Evolutionary conservation across 2,113 vertebrate species (phyloP), one percentile per base, ranked within the genome.

Genomic region (Anser brachyrhynchus): DNA sequence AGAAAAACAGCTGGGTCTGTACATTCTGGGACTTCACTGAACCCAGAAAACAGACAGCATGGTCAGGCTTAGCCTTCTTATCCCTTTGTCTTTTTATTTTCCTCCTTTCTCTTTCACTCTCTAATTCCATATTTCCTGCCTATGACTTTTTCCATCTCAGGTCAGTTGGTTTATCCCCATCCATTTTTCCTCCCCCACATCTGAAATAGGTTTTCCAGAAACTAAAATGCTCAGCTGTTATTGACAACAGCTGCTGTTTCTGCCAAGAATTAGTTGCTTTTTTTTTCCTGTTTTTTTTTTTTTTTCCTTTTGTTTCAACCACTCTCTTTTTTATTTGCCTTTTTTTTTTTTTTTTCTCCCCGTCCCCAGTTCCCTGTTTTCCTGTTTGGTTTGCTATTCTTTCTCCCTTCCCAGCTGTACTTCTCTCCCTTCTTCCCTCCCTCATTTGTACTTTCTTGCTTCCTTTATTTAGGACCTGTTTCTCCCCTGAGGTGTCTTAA

Each of bases 201-300:
- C 41, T 72, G 67, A 92, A 97, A 94, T 4, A 73, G 54, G 61
- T 90, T 59, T 74, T 83, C 80, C 20, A 69, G 58, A 78, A 88
- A 59, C 51, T 61, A 25, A 58, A 67, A 88, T 66, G 39, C 41
- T 90, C 37, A 35, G 57, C 44, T 86, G 10, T 79, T 77, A 81
- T 1, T 59, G 67, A 92, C 58, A 93, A 80, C 21, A 75, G 59
- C 90, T 57, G 26, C 26, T 74, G 28, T 15, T 93, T 57, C 64
- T 90, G 44, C 10, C 49, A 89, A 77, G 66, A 89, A 87, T 58
- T 67, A 70, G 25, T 67, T 29, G 39, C 39, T 72, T 37, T 13
- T 9, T 15, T 28, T 72, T 52, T 39, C 39, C 39, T 39, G 39
- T n/a, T 8, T 49, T 90, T 65, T 20, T 49, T 49, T 51, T 25